Evolutionary conservation across 2,888 invertebrate species (phyloP), one percentile per base, ranked within the genome.

Genomic region (Epirrita christyi): DNA sequence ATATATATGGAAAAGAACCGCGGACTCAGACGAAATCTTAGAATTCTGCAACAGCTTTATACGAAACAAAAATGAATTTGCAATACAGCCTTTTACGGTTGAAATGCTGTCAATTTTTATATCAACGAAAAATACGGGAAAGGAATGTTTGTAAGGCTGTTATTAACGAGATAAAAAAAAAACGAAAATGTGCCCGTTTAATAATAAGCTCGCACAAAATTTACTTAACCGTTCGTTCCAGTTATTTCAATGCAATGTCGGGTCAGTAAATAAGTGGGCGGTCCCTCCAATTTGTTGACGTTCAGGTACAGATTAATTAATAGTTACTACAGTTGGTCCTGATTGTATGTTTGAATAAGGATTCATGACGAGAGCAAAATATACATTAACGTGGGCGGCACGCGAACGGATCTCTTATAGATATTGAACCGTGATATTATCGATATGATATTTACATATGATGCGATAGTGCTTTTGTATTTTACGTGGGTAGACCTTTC

Each of bases 271-370:
- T 78, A 80, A 81, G 85, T 81, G 76, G 86, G 85, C 80, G 86
- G 73, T 61, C 75, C 75, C 77, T 78, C 74, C 83, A 85, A 85
- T 86, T 85, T 85, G 86, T 85, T 83, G 81, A 82, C 79, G 78
- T 81, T 80, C 76, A 74, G 21, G 21, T 4, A 4, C 21, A 21
- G 21, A 21, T 21, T 21, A 21, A 21, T 21, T 21, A 21, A 21
- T 21, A 21, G 21, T 21, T 21, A 21, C 21, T 21, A 21, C 21
- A 21, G 21, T 21, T 21, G 76, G 72, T 82, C 78, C 83, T 77
- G 83, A 84, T 82, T 80, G 81, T 80, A 78, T 82, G 80, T 85
- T 85, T 83, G 77, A 75, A 75, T 71, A 78, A 75, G 79, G 76
- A 75, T 80, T 73, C 75, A 75, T 74, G 78, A 76, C 77, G 79